Evolutionary conservation across 2,888 invertebrate genomes (phyloP).

Genomic region (Patella pellucida): DNA sequence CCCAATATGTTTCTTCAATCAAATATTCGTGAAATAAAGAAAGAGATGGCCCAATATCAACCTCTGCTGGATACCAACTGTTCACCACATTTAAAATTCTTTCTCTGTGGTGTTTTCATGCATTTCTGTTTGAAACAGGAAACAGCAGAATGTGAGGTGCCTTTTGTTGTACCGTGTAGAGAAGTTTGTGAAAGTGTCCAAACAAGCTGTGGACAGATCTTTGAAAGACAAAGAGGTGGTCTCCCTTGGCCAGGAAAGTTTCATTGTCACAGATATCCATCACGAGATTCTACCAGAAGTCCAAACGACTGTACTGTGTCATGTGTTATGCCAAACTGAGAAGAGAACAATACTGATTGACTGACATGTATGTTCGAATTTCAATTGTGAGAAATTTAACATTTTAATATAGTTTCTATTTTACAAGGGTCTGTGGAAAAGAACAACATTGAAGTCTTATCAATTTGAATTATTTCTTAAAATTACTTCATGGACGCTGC

Average conservation of each 20-base stretch:
- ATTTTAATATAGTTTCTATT: too few species aligned
- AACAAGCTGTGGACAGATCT: conserved; percentile 39
- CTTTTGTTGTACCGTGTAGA: conserved; percentile 52
- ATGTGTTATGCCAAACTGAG: conserved; percentile 38
- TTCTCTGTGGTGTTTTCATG: conserved; percentile 56
- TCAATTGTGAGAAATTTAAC: too few species aligned
- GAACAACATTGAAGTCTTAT: too few species aligned
- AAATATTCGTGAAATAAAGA: conserved; percentile 38
- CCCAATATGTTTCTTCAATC: conserved; percentile 59
- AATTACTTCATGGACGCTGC: too few species aligned
- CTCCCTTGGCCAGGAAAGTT: conserved; percentile 61
- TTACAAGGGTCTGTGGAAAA: too few species aligned
- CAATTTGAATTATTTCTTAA: too few species aligned
- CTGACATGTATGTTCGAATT: too few species aligned
- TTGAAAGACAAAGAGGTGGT: conserved; percentile 41
- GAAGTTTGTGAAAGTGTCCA: conserved; percentile 54
- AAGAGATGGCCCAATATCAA: conserved; percentile 49
- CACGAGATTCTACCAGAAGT: conserved; percentile 27
- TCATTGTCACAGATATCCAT: conserved; percentile 59
- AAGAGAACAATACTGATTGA: neutral
- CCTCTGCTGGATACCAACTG: conserved; percentile 45
- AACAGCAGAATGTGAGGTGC: conserved; percentile 28
- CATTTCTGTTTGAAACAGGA: conserved; percentile 46
- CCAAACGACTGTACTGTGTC: conserved; percentile 20
- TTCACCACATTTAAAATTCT: conserved; percentile 44